Evolutionary conservation across 2,113 vertebrate species (phyloP).

Genomic region (Anolis sagrei): DNA sequence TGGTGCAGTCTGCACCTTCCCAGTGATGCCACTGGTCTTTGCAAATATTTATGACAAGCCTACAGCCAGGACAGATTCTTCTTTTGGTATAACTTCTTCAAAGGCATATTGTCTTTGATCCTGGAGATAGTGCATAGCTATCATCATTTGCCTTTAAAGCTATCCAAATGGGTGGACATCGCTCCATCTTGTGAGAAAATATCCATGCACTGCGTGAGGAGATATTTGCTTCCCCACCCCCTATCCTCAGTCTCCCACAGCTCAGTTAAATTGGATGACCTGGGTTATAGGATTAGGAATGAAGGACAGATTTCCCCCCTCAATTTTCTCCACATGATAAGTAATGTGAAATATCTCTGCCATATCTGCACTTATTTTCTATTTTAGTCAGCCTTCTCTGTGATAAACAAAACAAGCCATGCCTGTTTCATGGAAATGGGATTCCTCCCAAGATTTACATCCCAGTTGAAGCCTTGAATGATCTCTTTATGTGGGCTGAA

Average conservation of each 20-base stretch:
- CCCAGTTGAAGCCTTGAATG: not conserved
- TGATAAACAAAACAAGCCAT: not conserved
- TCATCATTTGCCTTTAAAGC: not conserved
- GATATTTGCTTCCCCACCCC: not conserved
- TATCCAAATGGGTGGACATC: not conserved
- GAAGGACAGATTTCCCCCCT: not conserved
- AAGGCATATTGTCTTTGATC: not conserved
- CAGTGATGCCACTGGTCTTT: no score
- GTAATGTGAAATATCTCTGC: not conserved
- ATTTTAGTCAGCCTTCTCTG: not conserved
- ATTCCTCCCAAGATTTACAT: not conserved
- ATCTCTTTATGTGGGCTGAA: not conserved
- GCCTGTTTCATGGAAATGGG: slow-evolving; percentile 1
- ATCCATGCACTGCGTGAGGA: not conserved
- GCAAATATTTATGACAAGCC: not conserved
- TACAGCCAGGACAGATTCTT: not conserved
- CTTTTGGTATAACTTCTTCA: no score
- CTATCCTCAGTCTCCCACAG: not conserved
- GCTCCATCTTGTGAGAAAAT: not conserved
- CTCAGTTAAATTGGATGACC: not conserved
- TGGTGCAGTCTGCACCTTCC: no score
- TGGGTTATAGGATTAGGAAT: not conserved
- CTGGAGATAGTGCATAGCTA: not conserved
- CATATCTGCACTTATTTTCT: not conserved
- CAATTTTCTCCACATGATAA: not conserved